Evolutionary conservation across 2,113 vertebrate species (phyloP), one percentile per base, ranked within the genome.

Genomic region (Leptobrachium leishanense): DNA sequence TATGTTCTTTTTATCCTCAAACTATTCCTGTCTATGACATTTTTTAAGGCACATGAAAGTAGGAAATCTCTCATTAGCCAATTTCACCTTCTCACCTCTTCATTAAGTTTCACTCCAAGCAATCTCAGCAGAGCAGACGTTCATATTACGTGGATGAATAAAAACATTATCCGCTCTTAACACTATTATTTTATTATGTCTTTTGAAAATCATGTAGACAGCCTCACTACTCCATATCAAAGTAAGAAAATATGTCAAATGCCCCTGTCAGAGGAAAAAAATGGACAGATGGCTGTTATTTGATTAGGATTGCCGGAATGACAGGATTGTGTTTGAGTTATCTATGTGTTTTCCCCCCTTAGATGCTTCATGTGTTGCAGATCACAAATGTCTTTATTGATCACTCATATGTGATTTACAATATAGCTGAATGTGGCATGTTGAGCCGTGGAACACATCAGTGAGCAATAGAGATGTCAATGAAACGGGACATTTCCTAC

Each of bases 11-110:
- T 15, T 31, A 31, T 31, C 20, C 20, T 31, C 20, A 31, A 31
- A 31, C 20, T 31, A 31, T 31, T 31, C 20, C 20, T 31, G 20
- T 31, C 20, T 31, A 31, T 31, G 1, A 31, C 20, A 78, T 72
- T 20, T 78, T 69, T 77, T 31, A 46, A 63, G 41, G 42, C 41
- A 54, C 43, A 64, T 54, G 68, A 55, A 65, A 78, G 40, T 43
- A 64, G 67, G 68, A 55, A 65, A 78, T 15, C 76, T 57, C 57
- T 78, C 68, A 78, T 79, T 79, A 73, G 70, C 62, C 77, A 73
- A 50, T 64, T 78, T 79, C 77, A 79, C 69, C 77, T 78, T 42
- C 44, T 79, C 69, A 66, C 70, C 77, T 66, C 31, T 72, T 79
- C 44, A 79, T 79, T 79, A 79, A 46, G 54, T 70, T 55, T 41